A percentile compares a stretch with the other conserved stretches of the same genome.
Conservation (phyloP, 1,140 invertebrate species). For the Harpegnathos saltator region DNA sequence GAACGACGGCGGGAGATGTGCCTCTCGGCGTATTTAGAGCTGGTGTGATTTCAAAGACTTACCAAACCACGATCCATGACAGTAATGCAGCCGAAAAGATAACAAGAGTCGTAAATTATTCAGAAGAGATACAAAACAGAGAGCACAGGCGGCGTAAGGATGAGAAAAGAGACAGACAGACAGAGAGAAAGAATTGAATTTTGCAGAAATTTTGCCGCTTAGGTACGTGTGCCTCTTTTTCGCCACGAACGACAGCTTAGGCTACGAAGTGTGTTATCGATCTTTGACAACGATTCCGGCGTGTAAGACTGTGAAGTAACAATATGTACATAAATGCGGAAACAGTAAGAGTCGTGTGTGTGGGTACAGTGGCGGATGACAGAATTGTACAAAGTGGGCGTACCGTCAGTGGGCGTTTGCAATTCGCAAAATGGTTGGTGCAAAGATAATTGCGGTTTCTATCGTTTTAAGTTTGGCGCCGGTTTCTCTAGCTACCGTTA, state of each 20-base stretch:
- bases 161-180: neutral
- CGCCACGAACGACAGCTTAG: neutral
- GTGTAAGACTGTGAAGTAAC: conserved; percentile 10
- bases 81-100: conserved; percentile 78
- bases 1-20: conserved; percentile 3
- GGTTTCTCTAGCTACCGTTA: too few species aligned
- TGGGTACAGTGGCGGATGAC: conserved; percentile 57
- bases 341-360: conserved; percentile 28
- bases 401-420: too few species aligned
- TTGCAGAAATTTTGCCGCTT: neutral
- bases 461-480: too few species aligned
- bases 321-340: conserved; percentile 40
- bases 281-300: neutral
- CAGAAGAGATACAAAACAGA: conserved; percentile 64
- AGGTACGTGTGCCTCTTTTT: neutral
- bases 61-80: conserved; percentile 78
- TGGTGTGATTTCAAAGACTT: conserved; percentile 73
- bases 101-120: conserved; percentile 70
- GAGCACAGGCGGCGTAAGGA: conserved; percentile 32
- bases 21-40: conserved; percentile 21
- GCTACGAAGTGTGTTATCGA: neutral
- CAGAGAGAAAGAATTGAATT: neutral
- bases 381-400: neutral
- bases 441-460: too few species aligned
- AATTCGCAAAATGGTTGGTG: too few species aligned